Base-by-base conservation (phyloP, 2,888 invertebrate species). In the Hirtodrosophila cameraria region DNA sequence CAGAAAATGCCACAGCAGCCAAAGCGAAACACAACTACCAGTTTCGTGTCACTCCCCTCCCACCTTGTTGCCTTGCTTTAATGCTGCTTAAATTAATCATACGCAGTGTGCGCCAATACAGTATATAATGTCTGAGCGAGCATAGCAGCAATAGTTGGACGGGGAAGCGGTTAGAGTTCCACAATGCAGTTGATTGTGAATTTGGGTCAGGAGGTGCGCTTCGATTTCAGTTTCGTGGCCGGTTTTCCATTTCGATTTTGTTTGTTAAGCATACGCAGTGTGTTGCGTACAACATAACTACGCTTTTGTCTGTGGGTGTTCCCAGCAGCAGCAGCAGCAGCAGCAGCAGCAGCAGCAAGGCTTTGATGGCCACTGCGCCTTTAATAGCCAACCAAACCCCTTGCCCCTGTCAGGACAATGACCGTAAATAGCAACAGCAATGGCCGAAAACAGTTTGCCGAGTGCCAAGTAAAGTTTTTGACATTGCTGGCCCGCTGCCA, bases 1-100 rank as follows among this genome's bases (percentile, higher is more conserved):
- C 86, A 81, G 86, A 84, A 86, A 86, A 84, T 81, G 73, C 67
- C 73, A 64, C 75, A 86, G 74, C 84, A 86, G 79, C 83, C 82
- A 60, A 41, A 45, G 48, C 43, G 15, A 46, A 25, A 23, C 45
- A 27, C 27, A 42, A 28, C 1, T 6, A 1, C 6, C 20, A n/a
- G n/a, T n/a, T n/a, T n/a, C 31, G 12, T 6, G 6, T 13, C 9
- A 11, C 11, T 38, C 7, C 9, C n/a, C 18, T 15, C 2, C 7
- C 1, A n/a, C n/a, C n/a, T n/a, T n/a, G n/a, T n/a, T 7, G 7
- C 39, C 16, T 25, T 41, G 57, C 35, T 42, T 9, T 39, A 7
- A 31, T 35, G 60, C 36, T 72, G 72, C 86, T 84, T 81, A 81
- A 86, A 82, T 82, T 84, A 82, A 86, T 82, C 86, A 86, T 84